Conservation (phyloP, 23 tunicate species). For the Phallusia fumigata region DNA sequence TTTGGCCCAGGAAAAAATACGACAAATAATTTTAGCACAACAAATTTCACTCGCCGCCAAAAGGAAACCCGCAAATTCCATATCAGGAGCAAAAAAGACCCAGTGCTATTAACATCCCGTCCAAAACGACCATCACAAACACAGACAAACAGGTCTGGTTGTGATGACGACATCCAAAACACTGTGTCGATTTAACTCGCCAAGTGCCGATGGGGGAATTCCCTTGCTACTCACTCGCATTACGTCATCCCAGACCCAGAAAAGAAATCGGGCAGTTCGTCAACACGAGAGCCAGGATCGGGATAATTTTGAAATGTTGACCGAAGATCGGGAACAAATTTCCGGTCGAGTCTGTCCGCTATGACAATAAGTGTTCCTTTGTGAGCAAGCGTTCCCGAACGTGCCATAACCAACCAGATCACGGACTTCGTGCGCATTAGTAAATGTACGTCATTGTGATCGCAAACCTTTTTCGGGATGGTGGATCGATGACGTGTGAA, state of each 20-base stretch:
- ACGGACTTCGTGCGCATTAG: not conserved
- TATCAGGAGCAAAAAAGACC: too few species aligned
- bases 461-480: not conserved
- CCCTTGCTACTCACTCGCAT: not conserved
- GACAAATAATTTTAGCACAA: too few species aligned
- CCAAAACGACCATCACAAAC: too few species aligned
- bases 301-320: not conserved
- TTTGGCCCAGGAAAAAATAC: too few species aligned
- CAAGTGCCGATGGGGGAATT: not conserved
- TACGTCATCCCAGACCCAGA: not conserved
- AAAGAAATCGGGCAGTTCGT: not conserved
- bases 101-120: too few species aligned
- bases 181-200: not conserved
- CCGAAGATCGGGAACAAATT: not conserved
- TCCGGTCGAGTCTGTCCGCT: not conserved
- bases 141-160: not conserved
- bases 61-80: too few species aligned
- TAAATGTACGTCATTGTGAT: not conserved
- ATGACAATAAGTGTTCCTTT: not conserved
- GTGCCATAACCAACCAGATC: not conserved
- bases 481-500: not conserved
- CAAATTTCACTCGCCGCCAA: too few species aligned
- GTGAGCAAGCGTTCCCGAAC: not conserved
- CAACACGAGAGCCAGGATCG: not conserved
- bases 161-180: conserved; percentile 10